phyloP scores from a whole-genome alignment of 2,797 vertebrate species.

The Euthynnus affinis region DNA sequence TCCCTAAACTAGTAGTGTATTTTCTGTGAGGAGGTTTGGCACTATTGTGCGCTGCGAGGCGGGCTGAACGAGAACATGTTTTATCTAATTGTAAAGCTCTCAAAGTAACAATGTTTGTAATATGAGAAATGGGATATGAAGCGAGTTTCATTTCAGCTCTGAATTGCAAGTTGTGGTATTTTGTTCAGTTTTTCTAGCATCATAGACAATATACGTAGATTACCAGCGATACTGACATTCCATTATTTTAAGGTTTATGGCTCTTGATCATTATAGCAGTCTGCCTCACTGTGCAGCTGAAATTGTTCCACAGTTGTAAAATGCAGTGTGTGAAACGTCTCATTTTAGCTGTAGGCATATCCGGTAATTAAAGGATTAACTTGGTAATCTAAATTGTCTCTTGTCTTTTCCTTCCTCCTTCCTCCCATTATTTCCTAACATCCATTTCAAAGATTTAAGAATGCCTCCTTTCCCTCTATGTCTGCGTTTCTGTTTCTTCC shows the following conservation, averaged over 20 bases:
- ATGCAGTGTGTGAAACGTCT: slow-evolving; percentile 74
- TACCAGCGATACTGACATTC: slow-evolving; percentile 46
- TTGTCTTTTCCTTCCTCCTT: slow-evolving; percentile 72
- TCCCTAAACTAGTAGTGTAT: slow-evolving; percentile 13
- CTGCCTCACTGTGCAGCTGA: slow-evolving; percentile 58
- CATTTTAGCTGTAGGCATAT: slow-evolving; percentile 78
- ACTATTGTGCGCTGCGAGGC: background rate
- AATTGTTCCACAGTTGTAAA: slow-evolving; percentile 70
- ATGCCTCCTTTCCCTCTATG: slow-evolving; percentile 47
- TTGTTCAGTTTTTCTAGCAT: slow-evolving; percentile 32
- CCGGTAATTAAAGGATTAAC: slow-evolving; percentile 87
- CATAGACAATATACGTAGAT: slow-evolving; percentile 53
- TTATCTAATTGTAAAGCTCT: slow-evolving; percentile 56
- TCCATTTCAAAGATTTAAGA: slow-evolving; percentile 79
- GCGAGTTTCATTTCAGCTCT: slow-evolving; percentile 44
- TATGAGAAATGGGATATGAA: slow-evolving; percentile 40
- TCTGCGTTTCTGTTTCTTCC: slow-evolving; percentile 47
- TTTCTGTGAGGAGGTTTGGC: slow-evolving; percentile 30
- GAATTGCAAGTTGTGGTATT: slow-evolving; percentile 53
- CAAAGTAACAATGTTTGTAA: slow-evolving; percentile 45
- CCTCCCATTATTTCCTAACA: slow-evolving; percentile 72
- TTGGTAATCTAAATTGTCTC: slow-evolving; percentile 86
- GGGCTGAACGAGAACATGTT: slow-evolving; percentile 24
- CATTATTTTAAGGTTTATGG: slow-evolving; percentile 63
- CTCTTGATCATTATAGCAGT: slow-evolving; percentile 58